phyloP scores from a whole-genome alignment of 2,113 vertebrate species.

The Catharus minimus region DNA sequence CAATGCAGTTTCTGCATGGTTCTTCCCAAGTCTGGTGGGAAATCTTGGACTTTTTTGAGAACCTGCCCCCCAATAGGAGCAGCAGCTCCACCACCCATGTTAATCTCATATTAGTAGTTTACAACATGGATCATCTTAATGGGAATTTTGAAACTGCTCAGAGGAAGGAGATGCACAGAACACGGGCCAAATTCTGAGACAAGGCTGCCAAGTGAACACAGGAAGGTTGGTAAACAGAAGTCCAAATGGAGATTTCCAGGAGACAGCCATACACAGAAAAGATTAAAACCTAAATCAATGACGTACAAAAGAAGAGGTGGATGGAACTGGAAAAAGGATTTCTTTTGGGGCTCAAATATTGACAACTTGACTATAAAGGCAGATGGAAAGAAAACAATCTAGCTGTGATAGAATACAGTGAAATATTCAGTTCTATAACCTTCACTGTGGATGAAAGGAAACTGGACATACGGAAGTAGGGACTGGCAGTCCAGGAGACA shows the following conservation, averaged over 20 bases:
- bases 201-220: not conserved
- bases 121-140: not conserved
- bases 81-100: not conserved
- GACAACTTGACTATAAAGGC: not conserved
- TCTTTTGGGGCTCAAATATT: not conserved
- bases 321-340: not conserved
- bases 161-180: not conserved
- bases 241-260: not conserved
- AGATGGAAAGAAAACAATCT: not conserved
- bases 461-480: not conserved
- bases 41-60: not conserved
- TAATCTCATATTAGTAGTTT: not conserved
- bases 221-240: not conserved
- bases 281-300: not conserved
- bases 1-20: not conserved
- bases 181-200: not conserved
- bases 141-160: not conserved
- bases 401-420: not conserved
- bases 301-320: not conserved
- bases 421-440: not conserved
- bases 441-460: not conserved
- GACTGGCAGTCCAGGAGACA: not conserved
- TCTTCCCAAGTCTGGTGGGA: not conserved
- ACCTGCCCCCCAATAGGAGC: not conserved
- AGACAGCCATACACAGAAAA: not conserved